A percentile compares a stretch with the other conserved stretches of the same genome.
These are phyloP conservation scores for Nothoprocta pentlandii DNA, from an alignment of 2,113 vertebrate species.

Conservation along the genomic window DNA sequence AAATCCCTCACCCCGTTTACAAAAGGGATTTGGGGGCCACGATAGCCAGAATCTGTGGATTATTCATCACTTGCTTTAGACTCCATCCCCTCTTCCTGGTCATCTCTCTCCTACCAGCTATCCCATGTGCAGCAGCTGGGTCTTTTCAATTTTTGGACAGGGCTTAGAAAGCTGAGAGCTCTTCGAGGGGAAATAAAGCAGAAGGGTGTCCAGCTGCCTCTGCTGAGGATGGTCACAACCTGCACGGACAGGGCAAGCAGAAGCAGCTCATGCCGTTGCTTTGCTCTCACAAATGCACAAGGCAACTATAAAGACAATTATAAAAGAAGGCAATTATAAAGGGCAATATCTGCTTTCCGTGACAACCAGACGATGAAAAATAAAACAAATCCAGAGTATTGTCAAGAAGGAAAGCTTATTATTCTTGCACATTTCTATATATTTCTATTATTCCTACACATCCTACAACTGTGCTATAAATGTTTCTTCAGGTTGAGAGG, in stretches of 20 bases:
- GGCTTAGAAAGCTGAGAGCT: background rate
- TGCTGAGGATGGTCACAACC: background rate
- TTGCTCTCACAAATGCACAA: background rate
- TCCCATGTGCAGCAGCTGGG: background rate
- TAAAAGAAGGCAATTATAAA: background rate
- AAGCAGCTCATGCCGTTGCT: background rate
- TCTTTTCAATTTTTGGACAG: background rate
- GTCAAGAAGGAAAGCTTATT: background rate
- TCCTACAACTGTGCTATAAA: background rate
- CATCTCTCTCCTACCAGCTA: background rate
- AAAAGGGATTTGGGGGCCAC: background rate
- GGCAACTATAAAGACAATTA: no score
- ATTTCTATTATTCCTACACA: background rate
- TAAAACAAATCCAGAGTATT: background rate
- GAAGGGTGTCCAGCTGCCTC: slow-evolving; percentile 7
- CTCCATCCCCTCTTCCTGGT: background rate
- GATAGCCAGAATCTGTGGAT: background rate
- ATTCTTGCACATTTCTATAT: background rate
- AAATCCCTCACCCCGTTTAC: background rate
- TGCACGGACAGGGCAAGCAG: background rate
- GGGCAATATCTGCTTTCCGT: slow-evolving; percentile 33
- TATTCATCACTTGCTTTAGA: background rate
- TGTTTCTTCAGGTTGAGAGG: slow-evolving; percentile 32
- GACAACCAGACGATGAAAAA: background rate
- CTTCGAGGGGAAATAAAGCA: slow-evolving; percentile 31